These are phyloP conservation scores for Hypena proboscidalis DNA, from an alignment of 2,888 invertebrate species.

Conservation along the genomic window DNA sequence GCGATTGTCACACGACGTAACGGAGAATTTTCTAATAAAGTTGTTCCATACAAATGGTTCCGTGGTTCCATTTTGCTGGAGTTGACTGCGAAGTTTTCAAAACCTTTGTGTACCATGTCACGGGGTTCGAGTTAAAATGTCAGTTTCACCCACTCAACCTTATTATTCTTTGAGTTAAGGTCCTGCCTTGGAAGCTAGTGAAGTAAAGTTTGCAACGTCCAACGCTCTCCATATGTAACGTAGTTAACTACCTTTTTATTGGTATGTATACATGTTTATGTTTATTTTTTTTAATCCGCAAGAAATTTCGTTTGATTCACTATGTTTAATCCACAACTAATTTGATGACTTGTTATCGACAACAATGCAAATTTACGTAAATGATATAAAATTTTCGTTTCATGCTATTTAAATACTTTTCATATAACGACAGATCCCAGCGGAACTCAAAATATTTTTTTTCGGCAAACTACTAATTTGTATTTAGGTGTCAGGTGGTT, in stretches of 20 bases:
- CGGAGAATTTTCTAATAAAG: constrained; percentile 47
- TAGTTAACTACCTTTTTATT: background rate
- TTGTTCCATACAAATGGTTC: constrained; percentile 41
- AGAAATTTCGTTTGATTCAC: too few species aligned
- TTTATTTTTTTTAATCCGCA: background rate
- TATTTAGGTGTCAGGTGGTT: too few species aligned
- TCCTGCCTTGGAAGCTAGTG: background rate
- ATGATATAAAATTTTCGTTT: constrained; percentile 27
- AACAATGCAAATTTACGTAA: constrained; percentile 4
- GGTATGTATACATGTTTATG: background rate
- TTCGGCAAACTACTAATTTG: too few species aligned
- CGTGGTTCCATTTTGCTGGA: constrained; percentile 32
- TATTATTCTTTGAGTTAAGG: constrained; percentile 8
- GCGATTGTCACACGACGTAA: constrained; percentile 39
- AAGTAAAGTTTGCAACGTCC: constrained; percentile 11
- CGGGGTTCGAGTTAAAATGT: constrained; percentile 13
- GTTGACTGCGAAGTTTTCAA: constrained; percentile 23
- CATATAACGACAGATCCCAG: constrained; percentile 32
- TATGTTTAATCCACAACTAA: constrained; percentile 11
- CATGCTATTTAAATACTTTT: constrained; percentile 33
- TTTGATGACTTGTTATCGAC: constrained; percentile 7
- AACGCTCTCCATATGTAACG: background rate
- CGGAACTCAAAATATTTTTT: constrained; percentile 41
- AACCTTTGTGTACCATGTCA: constrained; percentile 19
- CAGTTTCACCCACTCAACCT: constrained; percentile 19